phyloP scores from a whole-genome alignment of 2,113 vertebrate genomes.

The Taxidea taxus region DNA sequence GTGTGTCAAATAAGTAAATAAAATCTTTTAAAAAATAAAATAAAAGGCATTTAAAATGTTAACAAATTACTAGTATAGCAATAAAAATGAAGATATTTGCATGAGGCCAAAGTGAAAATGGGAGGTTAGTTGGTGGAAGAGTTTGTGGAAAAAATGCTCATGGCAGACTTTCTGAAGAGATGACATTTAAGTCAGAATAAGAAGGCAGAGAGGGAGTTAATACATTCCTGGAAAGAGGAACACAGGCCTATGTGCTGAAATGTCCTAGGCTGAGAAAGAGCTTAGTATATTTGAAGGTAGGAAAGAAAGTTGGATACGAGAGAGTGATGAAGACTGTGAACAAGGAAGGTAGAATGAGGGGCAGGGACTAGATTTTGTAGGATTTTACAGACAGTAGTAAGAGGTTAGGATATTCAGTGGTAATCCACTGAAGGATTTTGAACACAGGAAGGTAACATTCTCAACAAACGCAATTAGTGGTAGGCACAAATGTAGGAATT shows the following conservation, averaged over 20 bases:
- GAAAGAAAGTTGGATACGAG: neutral
- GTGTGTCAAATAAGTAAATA: no score
- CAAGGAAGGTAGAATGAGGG: neutral
- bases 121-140: neutral
- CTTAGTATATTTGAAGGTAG: neutral
- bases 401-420: neutral
- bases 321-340: neutral
- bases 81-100: neutral
- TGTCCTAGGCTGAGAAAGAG: neutral
- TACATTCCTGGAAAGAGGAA: neutral
- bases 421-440: neutral
- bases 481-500: neutral
- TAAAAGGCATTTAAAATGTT: neutral
- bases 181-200: neutral
- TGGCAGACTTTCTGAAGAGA: neutral
- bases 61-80: neutral
- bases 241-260: neutral
- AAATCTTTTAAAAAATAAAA: no score
- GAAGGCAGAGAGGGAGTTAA: neutral
- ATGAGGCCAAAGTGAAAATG: neutral
- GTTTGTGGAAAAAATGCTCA: neutral
- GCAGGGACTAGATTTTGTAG: neutral
- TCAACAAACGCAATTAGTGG: neutral
- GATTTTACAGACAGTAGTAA: fast-evolving
- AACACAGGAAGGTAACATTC: neutral